Evolutionary conservation across 2,113 vertebrate genomes (phyloP), one percentile per base, ranked within the genome.

Genomic region (Oreotrochilus melanogaster): DNA sequence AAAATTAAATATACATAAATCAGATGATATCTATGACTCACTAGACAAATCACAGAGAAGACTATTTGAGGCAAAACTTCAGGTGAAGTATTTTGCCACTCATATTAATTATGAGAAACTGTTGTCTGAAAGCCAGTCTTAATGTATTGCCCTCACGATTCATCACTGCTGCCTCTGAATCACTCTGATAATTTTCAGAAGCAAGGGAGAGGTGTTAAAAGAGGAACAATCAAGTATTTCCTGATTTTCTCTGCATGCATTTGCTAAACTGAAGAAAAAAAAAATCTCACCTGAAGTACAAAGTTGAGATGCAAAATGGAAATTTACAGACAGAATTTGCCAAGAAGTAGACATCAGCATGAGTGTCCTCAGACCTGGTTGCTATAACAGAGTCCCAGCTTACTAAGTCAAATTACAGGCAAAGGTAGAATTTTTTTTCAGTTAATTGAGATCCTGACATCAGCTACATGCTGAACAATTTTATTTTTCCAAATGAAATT

Each of bases 51-150:
- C 74, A 72, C 60, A 92, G 87, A 73, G 65, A 72, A 84, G 88
- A 93, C 86, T 92, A 86, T 88, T 73, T 4, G 31, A 94, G 89
- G 94, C 75, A 94, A 95, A 90, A 92, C 79, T 96, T 90, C 78
- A 88, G 90, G 88, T 94, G 80, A 94, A 92, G 86, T 84, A 92
- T 93, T 93, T 93, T 92, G 84, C 78, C 39, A 64, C 91, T 93
- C 87, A 94, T 88, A 92, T 94, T 95, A 97, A 97, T 96, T 89
- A 95, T 39, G 91, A 92, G 93, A 91, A 96, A 79, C 61, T 85
- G 57, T 94, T 96, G 92, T 94, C 89, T 96, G 95, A 82, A 93
- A 96, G 66, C 78, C 25, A 39, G 67, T 88, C 69, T 88, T 83
- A 90, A 92, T 76, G 43, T 64, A 84, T 91, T 91, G 91, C 88